A percentile compares a stretch with the other conserved stretches of the same genome.
These are phyloP conservation scores for Romanogobio albipinnatus DNA, from an alignment of 2,113 vertebrate species.

Conservation along the genomic window DNA sequence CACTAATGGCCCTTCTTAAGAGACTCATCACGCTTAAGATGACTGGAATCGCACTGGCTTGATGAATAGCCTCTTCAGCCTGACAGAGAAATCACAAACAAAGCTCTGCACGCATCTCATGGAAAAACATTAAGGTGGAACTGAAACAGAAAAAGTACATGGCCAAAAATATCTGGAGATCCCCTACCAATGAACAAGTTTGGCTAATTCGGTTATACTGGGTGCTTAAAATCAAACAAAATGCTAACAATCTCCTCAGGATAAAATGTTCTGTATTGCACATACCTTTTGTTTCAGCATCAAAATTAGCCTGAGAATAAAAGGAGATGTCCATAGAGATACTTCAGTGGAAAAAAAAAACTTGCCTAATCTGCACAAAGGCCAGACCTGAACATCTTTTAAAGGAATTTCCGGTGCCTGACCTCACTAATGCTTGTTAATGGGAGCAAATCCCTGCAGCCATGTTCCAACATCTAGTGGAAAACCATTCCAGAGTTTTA, in stretches of 20 bases:
- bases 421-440: background rate
- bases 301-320: background rate
- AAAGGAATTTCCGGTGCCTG: background rate
- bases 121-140: background rate
- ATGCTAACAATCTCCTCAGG: too few species aligned
- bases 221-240: background rate
- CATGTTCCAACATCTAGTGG: background rate
- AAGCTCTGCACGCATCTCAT: background rate
- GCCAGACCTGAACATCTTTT: background rate
- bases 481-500: background rate
- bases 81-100: constrained; percentile 54
- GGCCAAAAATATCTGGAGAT: background rate
- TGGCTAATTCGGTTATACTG: background rate
- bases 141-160: background rate
- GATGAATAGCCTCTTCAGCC: constrained; percentile 67
- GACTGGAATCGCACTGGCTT: constrained; percentile 74
- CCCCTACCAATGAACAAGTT: background rate
- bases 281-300: background rate
- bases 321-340: background rate
- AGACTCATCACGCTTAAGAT: constrained; percentile 75
- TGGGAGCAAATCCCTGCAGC: background rate
- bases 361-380: background rate
- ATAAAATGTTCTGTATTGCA: background rate
- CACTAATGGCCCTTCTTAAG: constrained; percentile 76
- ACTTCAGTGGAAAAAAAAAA: background rate